Base-by-base conservation (phyloP, 2,888 invertebrate genomes). In the Furcula furcula region DNA sequence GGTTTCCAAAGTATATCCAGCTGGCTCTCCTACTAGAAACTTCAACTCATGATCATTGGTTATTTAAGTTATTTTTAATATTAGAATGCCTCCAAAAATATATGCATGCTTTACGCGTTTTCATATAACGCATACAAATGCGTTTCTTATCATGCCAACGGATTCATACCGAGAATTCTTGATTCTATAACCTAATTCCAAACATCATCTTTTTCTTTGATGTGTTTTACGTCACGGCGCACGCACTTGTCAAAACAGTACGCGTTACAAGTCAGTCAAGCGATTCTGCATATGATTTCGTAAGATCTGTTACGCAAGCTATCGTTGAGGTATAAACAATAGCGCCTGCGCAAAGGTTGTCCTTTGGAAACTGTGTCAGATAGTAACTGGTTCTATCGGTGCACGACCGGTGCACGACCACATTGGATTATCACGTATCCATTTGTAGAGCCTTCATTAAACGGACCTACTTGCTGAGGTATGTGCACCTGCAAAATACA, bases 331-430 rank as follows among this genome's bases (percentile, higher is more conserved):
- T 51, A 61, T 65, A 77, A 65, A 82, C 84, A 83, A 84, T 84
- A 65, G 79, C 57, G 62, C 52, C 62, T 64, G 60, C 53, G 66
- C 57, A 64, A 63, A 70, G 65, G 70, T 60, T 80, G 81, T 81
- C 83, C 77, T 82, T 77, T 75, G 54, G 63, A 73, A 84, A 74
- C 73, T 83, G 59, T 84, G 84, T 80, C 81, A 78, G 57, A 65
- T 50, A 40, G 58, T 47, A 72, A 77, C 76, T 70, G 65, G 73
- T 72, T 69, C 64, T 64, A 67, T 72, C 53, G 42, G 46, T n/a
- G n/a, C n/a, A n/a, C 41, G 65, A 66, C 72, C 53, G 43, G 47
- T 41, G 29, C 21, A 45, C 34, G 37, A 37, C 19, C 27, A 34
- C 35, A 42, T 37, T 57, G 39, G 38, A 40, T 35, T 54, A 49